Evolutionary conservation across 2,113 vertebrate genomes (phyloP).

Genomic region (Pseudopipra pipra): DNA sequence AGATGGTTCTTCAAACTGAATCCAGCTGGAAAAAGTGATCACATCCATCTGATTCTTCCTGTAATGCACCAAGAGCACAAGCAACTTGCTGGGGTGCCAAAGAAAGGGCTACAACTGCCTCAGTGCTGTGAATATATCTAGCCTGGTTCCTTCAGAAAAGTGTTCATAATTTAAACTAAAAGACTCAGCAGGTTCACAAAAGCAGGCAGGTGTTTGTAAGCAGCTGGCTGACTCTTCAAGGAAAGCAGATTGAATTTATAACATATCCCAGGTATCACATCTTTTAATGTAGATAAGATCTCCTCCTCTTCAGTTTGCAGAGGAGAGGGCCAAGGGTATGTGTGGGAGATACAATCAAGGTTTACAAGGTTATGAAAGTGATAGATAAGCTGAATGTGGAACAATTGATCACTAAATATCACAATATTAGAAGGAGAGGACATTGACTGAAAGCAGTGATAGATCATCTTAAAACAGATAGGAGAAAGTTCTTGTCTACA

Average conservation of each 20-base stretch:
- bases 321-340: not conserved
- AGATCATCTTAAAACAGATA: not conserved
- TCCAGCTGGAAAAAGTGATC: not conserved
- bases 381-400: not conserved
- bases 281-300: not conserved
- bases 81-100: not conserved
- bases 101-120: not conserved
- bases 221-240: not conserved
- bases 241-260: not conserved
- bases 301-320: not conserved
- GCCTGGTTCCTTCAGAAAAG: not conserved
- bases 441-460: not conserved
- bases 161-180: not conserved
- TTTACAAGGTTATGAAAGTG: not conserved
- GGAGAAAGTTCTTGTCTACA: not conserved
- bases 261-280: not conserved
- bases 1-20: not conserved
- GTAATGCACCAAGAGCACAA: not conserved
- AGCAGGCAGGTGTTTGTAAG: not conserved
- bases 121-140: not conserved
- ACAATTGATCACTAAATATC: not conserved
- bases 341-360: not conserved
- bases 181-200: not conserved
- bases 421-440: not conserved
- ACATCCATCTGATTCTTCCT: not conserved